Conservation (phyloP, 2,113 vertebrate species). For the Cottus gobio region DNA sequence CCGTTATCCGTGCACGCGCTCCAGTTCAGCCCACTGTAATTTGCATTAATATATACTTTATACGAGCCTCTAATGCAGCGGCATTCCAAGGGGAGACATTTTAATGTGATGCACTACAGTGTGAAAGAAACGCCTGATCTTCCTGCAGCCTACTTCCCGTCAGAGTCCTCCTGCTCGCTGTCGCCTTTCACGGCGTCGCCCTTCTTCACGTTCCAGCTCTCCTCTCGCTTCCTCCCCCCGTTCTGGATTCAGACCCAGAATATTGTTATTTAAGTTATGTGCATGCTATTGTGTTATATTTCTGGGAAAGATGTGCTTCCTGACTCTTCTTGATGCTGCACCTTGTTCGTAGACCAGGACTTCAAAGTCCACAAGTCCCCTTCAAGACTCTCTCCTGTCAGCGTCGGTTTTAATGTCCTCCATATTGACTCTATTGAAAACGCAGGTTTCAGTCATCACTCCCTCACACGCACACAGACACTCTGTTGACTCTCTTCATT, state of each 20-base stretch:
- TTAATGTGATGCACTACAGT: slow-evolving; percentile 54
- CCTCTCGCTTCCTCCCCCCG: not conserved
- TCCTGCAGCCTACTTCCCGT: slow-evolving; percentile 8
- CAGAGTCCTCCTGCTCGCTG: not conserved
- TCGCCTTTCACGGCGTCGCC: not conserved
- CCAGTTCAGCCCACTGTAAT: slow-evolving; percentile 56
- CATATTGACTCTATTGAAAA: slow-evolving; percentile 25
- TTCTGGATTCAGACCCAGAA: slow-evolving; percentile 7
- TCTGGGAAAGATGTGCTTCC: not conserved
- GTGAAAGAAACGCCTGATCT: slow-evolving; percentile 38
- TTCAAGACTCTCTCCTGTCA: not conserved
- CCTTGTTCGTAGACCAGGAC: not conserved
- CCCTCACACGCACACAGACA: not conserved
- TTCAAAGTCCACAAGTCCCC: not conserved
- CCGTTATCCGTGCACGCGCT: slow-evolving; percentile 39
- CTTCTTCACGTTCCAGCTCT: not conserved
- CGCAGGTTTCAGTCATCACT: slow-evolving; percentile 19
- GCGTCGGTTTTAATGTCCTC: slow-evolving; percentile 31
- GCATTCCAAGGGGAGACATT: slow-evolving; percentile 31
- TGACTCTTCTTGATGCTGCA: not conserved
- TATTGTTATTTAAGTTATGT: slow-evolving; percentile 24
- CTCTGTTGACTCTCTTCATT: not conserved
- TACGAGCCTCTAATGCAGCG: slow-evolving; percentile 51
- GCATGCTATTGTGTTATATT: not conserved
- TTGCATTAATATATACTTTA: slow-evolving; percentile 73